Percentiles rank a stretch among this genome's conserved stretches.
phyloP scores from a whole-genome alignment of 2,113 vertebrate species.

The Oreotrochilus melanogaster region DNA sequence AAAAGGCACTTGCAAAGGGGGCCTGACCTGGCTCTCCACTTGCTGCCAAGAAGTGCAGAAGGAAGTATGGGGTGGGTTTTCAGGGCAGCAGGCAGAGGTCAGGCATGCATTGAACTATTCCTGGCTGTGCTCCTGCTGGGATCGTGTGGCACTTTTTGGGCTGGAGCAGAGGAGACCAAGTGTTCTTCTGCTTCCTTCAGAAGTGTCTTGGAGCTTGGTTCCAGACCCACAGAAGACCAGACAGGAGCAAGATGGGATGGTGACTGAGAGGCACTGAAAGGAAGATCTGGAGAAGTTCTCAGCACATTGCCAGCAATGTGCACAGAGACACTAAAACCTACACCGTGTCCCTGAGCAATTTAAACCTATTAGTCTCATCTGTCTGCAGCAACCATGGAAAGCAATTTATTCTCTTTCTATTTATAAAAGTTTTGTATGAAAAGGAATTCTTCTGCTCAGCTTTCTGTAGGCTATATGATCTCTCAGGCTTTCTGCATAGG shows the following conservation, averaged over 20 bases:
- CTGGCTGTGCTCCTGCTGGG: fast-evolving
- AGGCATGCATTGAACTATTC: neutral
- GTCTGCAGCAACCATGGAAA: neutral
- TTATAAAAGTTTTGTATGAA: neutral
- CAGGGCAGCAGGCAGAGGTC: neutral
- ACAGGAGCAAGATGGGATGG: neutral
- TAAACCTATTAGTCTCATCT: neutral
- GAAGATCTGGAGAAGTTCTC: neutral
- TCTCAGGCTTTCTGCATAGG: neutral
- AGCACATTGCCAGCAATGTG: neutral
- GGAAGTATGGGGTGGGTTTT: neutral
- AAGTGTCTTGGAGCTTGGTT: neutral
- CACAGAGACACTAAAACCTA: neutral
- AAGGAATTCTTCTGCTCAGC: neutral
- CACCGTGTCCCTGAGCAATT: neutral
- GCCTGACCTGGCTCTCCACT: neutral
- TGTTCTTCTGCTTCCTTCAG: neutral
- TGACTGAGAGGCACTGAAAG: neutral
- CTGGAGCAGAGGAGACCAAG: neutral
- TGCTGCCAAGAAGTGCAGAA: neutral
- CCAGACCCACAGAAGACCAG: neutral
- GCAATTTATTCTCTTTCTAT: neutral
- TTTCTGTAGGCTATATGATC: neutral
- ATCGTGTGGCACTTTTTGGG: fast-evolving
- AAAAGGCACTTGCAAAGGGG: neutral